phyloP scores from a whole-genome alignment of 2,797 vertebrate species.

The Melanotaenia parkinsoni region DNA sequence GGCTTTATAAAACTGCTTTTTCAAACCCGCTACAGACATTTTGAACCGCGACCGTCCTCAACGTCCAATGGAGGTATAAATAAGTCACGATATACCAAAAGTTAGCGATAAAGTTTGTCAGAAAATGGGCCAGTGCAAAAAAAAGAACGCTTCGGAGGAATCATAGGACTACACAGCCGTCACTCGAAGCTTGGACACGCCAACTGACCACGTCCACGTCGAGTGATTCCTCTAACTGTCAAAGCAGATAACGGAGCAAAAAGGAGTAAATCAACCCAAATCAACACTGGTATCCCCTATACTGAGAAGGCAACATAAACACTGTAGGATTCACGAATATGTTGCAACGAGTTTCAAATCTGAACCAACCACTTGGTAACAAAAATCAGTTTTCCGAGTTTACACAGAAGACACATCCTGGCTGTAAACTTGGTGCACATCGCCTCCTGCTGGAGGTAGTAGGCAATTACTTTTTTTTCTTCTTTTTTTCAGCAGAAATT shows the following conservation, averaged over 20 bases:
- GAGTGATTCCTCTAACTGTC: conserved; percentile 50
- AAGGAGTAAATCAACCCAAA: background rate
- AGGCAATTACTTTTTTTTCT: background rate
- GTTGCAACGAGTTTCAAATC: conserved; percentile 21
- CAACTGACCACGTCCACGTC: conserved; percentile 79
- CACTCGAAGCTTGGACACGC: conserved; percentile 74
- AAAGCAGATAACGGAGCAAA: conserved; percentile 4
- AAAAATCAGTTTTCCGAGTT: conserved; percentile 60
- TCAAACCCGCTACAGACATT: conserved; percentile 97
- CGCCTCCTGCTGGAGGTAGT: conserved; percentile 49
- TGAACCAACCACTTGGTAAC: conserved; percentile 29
- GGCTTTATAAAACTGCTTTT: conserved; percentile 99
- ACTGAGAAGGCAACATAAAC: background rate
- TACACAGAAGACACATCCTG: background rate
- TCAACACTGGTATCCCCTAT: fast-evolving
- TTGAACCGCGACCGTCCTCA: conserved; percentile 68
- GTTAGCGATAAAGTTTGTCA: conserved; percentile 47
- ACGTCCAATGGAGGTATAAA: conserved; percentile 39
- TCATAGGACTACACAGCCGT: conserved; percentile 69
- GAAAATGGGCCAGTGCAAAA: conserved; percentile 45
- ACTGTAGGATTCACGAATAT: background rate
- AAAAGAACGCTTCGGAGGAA: conserved; percentile 36
- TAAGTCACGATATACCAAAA: conserved; percentile 33
- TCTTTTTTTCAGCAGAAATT: background rate
- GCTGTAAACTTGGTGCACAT: conserved; percentile 10